Evolutionary conservation across 2,113 vertebrate genomes (phyloP).

Genomic region (Notothenia coriiceps): DNA sequence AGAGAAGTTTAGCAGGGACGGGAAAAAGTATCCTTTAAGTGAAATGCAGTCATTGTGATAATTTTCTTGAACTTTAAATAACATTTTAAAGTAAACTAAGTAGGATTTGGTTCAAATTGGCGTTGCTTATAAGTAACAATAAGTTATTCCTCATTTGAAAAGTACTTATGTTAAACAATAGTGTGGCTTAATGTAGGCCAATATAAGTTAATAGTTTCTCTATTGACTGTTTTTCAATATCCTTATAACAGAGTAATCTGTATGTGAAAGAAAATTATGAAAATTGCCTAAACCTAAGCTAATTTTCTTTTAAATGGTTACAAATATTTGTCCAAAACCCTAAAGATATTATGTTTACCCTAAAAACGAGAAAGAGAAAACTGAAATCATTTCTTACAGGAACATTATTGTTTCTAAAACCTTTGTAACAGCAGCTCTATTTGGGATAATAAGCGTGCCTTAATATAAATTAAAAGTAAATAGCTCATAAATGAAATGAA

Average conservation of each 20-base stretch:
- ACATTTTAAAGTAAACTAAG: slow-evolving; percentile 15
- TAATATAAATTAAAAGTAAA: not conserved
- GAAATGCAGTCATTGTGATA: not conserved
- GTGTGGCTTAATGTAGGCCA: too few relatives aligned
- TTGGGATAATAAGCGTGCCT: not conserved
- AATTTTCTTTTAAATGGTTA: too few relatives aligned
- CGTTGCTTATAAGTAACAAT: not conserved
- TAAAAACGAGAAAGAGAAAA: too few relatives aligned
- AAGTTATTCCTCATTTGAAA: slow-evolving; percentile 16
- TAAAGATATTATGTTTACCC: too few relatives aligned
- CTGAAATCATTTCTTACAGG: too few relatives aligned
- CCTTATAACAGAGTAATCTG: not conserved
- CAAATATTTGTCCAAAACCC: too few relatives aligned
- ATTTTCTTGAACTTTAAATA: slow-evolving; percentile 44
- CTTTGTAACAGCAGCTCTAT: not conserved
- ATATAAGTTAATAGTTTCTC: too few relatives aligned
- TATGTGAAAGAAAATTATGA: not conserved
- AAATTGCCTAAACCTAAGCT: too few relatives aligned
- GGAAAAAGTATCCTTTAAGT: slow-evolving; percentile 5
- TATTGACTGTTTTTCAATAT: not conserved
- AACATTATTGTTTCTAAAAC: not conserved
- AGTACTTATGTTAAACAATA: not conserved
- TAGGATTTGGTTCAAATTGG: not conserved
- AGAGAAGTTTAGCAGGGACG: not conserved
- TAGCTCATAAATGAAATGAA: too few relatives aligned